Conservation (phyloP, 2,888 invertebrate species). For the Cephalotes varians region DNA sequence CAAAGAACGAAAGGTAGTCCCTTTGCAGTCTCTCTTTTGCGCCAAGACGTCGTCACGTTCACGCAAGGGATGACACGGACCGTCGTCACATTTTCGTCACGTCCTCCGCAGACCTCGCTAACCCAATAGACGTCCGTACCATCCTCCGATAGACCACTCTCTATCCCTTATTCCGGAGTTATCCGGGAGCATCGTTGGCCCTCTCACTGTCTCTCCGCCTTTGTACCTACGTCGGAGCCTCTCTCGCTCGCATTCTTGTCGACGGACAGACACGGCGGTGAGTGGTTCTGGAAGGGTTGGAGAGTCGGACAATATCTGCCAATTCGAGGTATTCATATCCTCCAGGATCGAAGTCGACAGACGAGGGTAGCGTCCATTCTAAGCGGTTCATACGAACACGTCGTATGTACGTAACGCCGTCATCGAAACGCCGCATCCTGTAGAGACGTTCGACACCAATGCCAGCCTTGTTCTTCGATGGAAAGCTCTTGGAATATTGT, state of each 20-base stretch:
- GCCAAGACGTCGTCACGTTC: slow-evolving; percentile 56
- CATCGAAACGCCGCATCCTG: slow-evolving; percentile 28
- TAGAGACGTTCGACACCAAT: slow-evolving; percentile 33
- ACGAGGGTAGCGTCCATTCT: slow-evolving; percentile 43
- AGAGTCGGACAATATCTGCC: slow-evolving; percentile 75
- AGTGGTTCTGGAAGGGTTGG: slow-evolving; percentile 59
- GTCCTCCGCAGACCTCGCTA: slow-evolving; percentile 68
- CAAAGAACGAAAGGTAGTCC: slow-evolving; percentile 39
- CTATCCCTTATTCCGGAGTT: slow-evolving; percentile 56
- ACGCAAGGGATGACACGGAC: slow-evolving; percentile 45
- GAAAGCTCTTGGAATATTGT: slow-evolving; percentile 61
- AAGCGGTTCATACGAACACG: slow-evolving; percentile 35
- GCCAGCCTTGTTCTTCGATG: slow-evolving; percentile 43
- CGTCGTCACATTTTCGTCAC: slow-evolving; percentile 74
- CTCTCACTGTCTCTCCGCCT: slow-evolving; percentile 47
- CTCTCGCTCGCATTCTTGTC: slow-evolving; percentile 53
- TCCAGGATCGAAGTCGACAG: slow-evolving; percentile 64
- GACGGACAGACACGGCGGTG: slow-evolving; percentile 43
- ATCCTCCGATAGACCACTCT: slow-evolving; percentile 57
- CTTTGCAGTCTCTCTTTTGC: neutral
- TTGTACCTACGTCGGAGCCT: slow-evolving; percentile 30
- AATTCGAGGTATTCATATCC: slow-evolving; percentile 78
- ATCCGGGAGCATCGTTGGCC: slow-evolving; percentile 38
- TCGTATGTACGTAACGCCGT: slow-evolving; percentile 29
- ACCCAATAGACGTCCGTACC: slow-evolving; percentile 73